These are phyloP conservation scores for Cassiopea andromeda DNA, from an alignment of 30 jellyfish, hydroid and myxozoan species.

Conservation along the genomic window DNA sequence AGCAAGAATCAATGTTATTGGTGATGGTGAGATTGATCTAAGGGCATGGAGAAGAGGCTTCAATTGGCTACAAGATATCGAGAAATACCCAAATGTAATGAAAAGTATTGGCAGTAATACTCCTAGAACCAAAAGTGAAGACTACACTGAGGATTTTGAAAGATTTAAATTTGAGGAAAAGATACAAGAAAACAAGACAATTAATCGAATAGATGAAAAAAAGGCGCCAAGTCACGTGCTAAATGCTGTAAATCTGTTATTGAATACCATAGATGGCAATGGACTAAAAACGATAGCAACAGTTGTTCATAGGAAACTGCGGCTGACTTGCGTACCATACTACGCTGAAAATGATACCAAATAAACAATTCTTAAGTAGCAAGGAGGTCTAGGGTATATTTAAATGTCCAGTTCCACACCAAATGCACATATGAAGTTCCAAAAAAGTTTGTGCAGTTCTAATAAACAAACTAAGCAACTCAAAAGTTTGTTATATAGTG, in stretches of 20 bases:
- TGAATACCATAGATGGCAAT: constrained; percentile 69
- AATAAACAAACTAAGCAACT: no score
- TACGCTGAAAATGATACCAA: constrained; percentile 19
- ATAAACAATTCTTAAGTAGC: background rate
- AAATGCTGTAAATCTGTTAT: constrained; percentile 79
- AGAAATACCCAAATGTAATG: constrained; percentile 46
- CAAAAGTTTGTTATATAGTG: no score
- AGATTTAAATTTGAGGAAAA: constrained; percentile 48
- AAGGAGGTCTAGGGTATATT: no score
- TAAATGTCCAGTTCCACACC: no score
- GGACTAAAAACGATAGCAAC: constrained; percentile 78
- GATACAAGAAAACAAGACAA: constrained; percentile 54
- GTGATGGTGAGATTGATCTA: constrained; percentile 89
- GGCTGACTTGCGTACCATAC: constrained; percentile 83
- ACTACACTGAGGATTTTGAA: constrained; percentile 78
- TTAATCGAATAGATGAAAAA: constrained; percentile 38
- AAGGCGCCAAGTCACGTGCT: constrained; percentile 79
- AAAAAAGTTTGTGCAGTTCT: no score
- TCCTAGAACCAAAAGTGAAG: constrained; percentile 57
- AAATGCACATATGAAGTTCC: no score
- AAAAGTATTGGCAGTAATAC: constrained; percentile 72
- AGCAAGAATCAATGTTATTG: constrained; percentile 90
- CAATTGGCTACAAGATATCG: constrained; percentile 70
- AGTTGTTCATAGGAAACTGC: constrained; percentile 85
- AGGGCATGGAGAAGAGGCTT: constrained; percentile 99